Conservation (phyloP, 2,797 vertebrate species). For the Leptoclinus maculatus region DNA sequence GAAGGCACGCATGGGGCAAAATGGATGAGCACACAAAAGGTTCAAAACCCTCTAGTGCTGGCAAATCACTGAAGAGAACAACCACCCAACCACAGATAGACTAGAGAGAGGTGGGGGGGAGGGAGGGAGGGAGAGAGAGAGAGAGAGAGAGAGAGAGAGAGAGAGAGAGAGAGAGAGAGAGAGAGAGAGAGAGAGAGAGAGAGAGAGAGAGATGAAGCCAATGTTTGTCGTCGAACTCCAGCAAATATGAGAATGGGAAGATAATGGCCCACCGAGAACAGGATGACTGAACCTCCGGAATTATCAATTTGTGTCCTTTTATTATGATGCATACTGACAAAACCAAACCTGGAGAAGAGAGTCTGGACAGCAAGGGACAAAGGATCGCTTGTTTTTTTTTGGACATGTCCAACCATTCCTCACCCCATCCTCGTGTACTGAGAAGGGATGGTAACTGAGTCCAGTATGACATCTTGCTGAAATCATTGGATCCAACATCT, state of each 20-base stretch:
- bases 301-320: slow-evolving; percentile 54
- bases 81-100: slow-evolving; percentile 65
- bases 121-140: slow-evolving; percentile 30
- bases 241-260: slow-evolving; percentile 72
- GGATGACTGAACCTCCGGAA: slow-evolving; percentile 62
- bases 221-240: slow-evolving; percentile 79
- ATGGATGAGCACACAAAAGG: slow-evolving; percentile 58
- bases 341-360: slow-evolving; percentile 42
- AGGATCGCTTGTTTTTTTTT: slow-evolving; percentile 42
- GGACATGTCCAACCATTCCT: slow-evolving; percentile 55
- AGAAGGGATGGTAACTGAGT: slow-evolving; percentile 53
- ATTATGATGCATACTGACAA: slow-evolving; percentile 62
- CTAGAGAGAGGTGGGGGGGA: slow-evolving; percentile 24
- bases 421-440: slow-evolving; percentile 42
- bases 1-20: slow-evolving; percentile 33
- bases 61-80: slow-evolving; percentile 66
- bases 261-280: slow-evolving; percentile 64
- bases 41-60: slow-evolving; percentile 56
- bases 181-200: slow-evolving; percentile 15
- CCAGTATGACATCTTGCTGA: slow-evolving; percentile 50
- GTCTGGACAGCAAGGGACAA: slow-evolving; percentile 49
- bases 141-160: slow-evolving; percentile 23
- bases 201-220: slow-evolving; percentile 47
- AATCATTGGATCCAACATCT: slow-evolving; percentile 58
- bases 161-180: slow-evolving; percentile 16